A percentile compares a stretch with the other conserved stretches of the same genome.
Conservation (phyloP, 2,888 invertebrate genomes). For the Sesia bembeciformis region DNA sequence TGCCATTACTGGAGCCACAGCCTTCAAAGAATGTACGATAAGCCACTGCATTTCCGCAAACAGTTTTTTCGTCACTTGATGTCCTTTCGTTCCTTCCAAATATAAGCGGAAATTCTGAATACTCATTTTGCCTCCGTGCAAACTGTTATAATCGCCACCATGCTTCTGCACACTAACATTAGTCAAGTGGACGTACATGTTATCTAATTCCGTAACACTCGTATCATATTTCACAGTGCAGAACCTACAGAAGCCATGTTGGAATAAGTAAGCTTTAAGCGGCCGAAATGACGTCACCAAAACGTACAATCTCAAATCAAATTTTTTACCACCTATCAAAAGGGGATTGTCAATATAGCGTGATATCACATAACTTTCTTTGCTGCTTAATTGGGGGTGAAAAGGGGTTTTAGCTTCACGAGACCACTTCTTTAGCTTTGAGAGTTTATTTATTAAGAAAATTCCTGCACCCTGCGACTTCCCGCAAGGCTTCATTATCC, state of each 20-base stretch:
- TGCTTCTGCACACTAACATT: constrained; percentile 99
- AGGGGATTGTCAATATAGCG: constrained; percentile 96
- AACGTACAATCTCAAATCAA: constrained; percentile 93
- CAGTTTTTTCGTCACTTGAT: constrained; percentile 88
- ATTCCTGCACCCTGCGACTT: constrained; percentile 97
- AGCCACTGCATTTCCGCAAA: constrained; percentile 93
- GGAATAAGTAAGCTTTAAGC: constrained; percentile 93
- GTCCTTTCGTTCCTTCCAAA: constrained; percentile 92
- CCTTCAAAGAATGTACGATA: constrained; percentile 93
- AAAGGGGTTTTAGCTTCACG: constrained; percentile 89
- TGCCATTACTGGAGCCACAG: constrained; percentile 93
- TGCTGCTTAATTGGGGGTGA: constrained; percentile 83
- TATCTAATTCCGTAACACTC: constrained; percentile 89
- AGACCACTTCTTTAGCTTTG: constrained; percentile 93
- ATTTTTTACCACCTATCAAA: constrained; percentile 96
- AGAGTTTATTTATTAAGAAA: constrained; percentile 95
- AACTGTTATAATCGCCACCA: constrained; percentile 94
- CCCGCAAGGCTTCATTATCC: constrained; percentile 98
- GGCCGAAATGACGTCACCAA: constrained; percentile 95
- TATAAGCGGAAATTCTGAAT: constrained; percentile 92
- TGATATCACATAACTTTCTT: constrained; percentile 97
- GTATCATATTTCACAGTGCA: constrained; percentile 97
- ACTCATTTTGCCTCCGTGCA: constrained; percentile 96
- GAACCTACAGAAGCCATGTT: constrained; percentile 95
- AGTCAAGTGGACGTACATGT: constrained; percentile 95